A percentile compares a stretch with the other conserved stretches of the same genome.
Conservation (phyloP, 2,797 vertebrate genomes). For the Halcyon smyrnensis region DNA sequence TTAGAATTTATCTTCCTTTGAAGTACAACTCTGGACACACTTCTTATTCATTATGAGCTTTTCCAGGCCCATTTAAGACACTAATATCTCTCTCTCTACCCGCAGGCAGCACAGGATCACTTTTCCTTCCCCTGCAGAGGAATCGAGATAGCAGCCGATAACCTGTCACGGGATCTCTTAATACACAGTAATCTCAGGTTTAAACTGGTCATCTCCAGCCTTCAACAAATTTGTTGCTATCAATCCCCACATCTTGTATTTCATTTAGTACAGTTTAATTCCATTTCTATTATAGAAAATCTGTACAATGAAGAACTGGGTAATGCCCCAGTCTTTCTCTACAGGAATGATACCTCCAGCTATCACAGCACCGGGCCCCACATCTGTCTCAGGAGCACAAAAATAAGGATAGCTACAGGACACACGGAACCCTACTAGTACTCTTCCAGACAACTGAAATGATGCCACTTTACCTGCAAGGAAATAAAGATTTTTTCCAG, state of each 20-base stretch:
- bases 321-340: neutral
- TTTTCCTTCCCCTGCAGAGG: constrained; percentile 31
- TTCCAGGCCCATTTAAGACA: constrained; percentile 56
- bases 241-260: neutral
- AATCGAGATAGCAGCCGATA: constrained; percentile 25
- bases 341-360: neutral
- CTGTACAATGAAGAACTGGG: neutral
- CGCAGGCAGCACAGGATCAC: constrained; percentile 13
- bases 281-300: neutral
- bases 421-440: neutral
- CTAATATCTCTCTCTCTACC: neutral
- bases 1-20: constrained; percentile 66
- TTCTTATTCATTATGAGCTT: constrained; percentile 66
- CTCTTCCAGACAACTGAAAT: neutral
- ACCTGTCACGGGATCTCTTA: neutral
- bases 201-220: neutral
- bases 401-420: neutral
- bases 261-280: constrained; percentile 2
- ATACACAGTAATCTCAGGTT: neutral
- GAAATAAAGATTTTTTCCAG: neutral
- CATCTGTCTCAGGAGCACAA: neutral
- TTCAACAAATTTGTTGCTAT: neutral
- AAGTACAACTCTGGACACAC: constrained; percentile 53
- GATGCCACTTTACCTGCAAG: neutral
- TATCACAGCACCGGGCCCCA: neutral